phyloP scores from a whole-genome alignment of 2,113 vertebrate genomes.

The Bujurquina vittata region DNA sequence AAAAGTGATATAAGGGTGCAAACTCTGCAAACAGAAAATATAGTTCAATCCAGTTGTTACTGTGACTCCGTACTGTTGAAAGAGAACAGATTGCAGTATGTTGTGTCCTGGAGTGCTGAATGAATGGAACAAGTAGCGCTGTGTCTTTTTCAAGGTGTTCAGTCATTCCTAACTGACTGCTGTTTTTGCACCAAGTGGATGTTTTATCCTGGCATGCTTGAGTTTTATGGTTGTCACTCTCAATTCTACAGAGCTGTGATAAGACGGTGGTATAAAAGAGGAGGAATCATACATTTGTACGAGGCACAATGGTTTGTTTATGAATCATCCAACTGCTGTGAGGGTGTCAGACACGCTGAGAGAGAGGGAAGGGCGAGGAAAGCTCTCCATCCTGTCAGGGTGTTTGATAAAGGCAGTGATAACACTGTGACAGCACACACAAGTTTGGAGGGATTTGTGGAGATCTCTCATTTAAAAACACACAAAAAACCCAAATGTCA shows the following conservation, averaged over 20 bases:
- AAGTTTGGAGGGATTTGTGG: conserved; percentile 13
- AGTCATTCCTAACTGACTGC: conserved; percentile 1
- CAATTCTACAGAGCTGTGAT: conserved; percentile 6
- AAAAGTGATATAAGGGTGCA: neutral
- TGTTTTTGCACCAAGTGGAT: neutral
- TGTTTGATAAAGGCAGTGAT: conserved; percentile 32
- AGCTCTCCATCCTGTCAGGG: conserved; percentile 28
- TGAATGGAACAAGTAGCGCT: conserved; percentile 63
- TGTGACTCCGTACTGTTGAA: neutral
- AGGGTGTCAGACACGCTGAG: neutral
- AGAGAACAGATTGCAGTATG: neutral
- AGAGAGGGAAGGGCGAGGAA: conserved; percentile 35
- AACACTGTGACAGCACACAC: conserved; percentile 21
- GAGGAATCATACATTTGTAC: conserved; percentile 31
- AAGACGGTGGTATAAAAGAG: conserved; percentile 14
- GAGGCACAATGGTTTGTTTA: conserved; percentile 40
- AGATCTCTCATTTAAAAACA: conserved; percentile 2
- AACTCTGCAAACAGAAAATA: neutral
- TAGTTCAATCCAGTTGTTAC: neutral
- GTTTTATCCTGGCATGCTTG: neutral
- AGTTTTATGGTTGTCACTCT: conserved; percentile 17
- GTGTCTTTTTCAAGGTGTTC: conserved; percentile 42
- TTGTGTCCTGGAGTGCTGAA: neutral
- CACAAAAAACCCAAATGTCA: conserved; percentile 43
- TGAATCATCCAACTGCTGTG: conserved; percentile 35